Evolutionary conservation across 2,797 vertebrate species (phyloP).

Genomic region (Taeniopygia guttata): DNA sequence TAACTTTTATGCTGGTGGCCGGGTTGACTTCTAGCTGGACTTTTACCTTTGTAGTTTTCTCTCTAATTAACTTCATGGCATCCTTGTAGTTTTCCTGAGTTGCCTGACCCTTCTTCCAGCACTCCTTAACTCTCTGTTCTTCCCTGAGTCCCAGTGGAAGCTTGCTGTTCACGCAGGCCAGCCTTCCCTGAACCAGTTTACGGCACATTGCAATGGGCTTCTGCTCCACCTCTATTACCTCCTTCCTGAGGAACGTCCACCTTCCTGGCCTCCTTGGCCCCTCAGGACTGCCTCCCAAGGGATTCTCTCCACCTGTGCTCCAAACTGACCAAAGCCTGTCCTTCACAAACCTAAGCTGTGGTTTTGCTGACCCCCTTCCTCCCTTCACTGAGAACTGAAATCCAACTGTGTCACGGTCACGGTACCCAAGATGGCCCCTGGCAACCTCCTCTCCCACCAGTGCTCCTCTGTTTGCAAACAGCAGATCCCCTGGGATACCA

Average conservation of each 20-base stretch:
- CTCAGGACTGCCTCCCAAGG: not conserved
- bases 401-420: rapidly evolving
- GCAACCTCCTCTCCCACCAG: not conserved
- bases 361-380: not conserved
- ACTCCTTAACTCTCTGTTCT: not conserved
- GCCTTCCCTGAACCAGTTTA: not conserved
- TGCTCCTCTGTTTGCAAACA: not conserved
- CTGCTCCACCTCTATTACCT: not conserved
- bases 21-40: not conserved
- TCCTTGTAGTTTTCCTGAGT: not conserved
- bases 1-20: not conserved
- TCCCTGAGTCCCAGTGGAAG: not conserved
- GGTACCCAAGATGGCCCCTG: not conserved
- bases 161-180: not conserved
- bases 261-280: not conserved
- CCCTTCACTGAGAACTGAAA: not conserved
- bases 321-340: not conserved
- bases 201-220: not conserved
- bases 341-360: not conserved
- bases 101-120: not conserved
- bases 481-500: too few relatives aligned
- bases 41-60: not conserved
- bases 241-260: not conserved
- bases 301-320: not conserved
- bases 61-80: too few relatives aligned